Conservation (phyloP, 2,113 vertebrate species). For the Numida meleagris region DNA sequence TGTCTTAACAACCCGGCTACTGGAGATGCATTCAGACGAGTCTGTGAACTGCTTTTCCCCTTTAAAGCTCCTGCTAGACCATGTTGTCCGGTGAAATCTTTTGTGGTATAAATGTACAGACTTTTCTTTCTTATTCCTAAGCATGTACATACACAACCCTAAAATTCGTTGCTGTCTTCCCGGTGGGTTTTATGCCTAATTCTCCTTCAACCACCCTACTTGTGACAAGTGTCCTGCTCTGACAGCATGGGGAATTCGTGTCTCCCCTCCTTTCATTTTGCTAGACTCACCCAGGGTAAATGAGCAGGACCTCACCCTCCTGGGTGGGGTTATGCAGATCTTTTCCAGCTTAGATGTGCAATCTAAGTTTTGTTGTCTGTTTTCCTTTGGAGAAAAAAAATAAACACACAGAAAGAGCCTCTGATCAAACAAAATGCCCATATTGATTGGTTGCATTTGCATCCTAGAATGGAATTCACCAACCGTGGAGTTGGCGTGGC, state of each 20-base stretch:
- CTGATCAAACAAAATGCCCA: slow-evolving; percentile 23
- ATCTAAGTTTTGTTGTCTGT: background rate
- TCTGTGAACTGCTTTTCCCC: slow-evolving; percentile 72
- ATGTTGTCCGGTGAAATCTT: slow-evolving; percentile 55
- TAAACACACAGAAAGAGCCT: background rate
- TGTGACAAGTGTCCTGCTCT: background rate
- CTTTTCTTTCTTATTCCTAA: slow-evolving; percentile 30
- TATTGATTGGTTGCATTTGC: slow-evolving; percentile 56
- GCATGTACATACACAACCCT: background rate
- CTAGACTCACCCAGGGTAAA: background rate
- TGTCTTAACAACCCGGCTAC: slow-evolving; percentile 74
- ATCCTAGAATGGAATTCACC: slow-evolving; percentile 69
- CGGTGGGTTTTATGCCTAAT: background rate
- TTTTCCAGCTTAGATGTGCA: slow-evolving; percentile 9
- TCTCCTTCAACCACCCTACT: background rate
- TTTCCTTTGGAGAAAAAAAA: background rate
- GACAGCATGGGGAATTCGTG: background rate
- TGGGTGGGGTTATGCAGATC: background rate
- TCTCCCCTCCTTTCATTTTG: background rate
- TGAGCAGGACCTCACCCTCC: background rate
- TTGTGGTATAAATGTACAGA: slow-evolving; percentile 49
- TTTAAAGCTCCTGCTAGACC: slow-evolving; percentile 69
- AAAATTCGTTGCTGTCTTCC: background rate
- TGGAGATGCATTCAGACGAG: slow-evolving; percentile 70
- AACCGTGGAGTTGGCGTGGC: background rate